Base-by-base conservation (phyloP, 1,140 invertebrate species). In the Ctenoplectra terminalis region DNA sequence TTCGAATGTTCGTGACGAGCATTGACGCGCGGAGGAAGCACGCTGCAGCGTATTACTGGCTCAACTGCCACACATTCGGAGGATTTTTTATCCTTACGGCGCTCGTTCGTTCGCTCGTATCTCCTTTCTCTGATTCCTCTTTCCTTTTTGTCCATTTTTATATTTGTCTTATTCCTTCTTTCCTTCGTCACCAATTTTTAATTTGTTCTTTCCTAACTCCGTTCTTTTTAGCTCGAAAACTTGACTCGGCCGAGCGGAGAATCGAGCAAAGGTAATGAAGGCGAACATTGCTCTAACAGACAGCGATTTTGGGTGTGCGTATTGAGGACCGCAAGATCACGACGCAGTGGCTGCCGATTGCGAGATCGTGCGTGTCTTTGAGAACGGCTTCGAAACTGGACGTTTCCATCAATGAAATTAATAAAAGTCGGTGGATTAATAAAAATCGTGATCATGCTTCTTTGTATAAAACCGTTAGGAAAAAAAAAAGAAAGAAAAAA, bases 341-440 rank as follows among this genome's bases (percentile, higher is more conserved):
- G 37, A 43, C 46, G 72, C 29, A 58, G 52, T 54, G 72, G 79
- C 50, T 77, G 48, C 84, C 84, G 85, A 86, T 77, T 86, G 75
- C 85, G 70, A 80, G 66, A 75, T 83, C 75, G 71, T 80, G 75
- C 56, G 64, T 56, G 73, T 70, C 15, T 60, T 60, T 61, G 56
- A 69, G 34, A 78, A 74, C 71, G 48, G 48, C 66, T 43, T 56
- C 37, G 6, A 67, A 29, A 75, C 15, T 48, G 20, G 3, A 58
- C 37, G 20, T 26, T 61, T n/a, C n/a, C n/a, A n/a, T n/a, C n/a
- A n/a, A n/a, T 29, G 58, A 29, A 7, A 20, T 29, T 2, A 2
- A 48, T 48, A 17, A 20, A 48, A 67, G 15, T 48, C 29, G 29
- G 11, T 34, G 11, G n/a, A 29, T 58, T 9, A 7, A n/a, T 1